These are phyloP conservation scores for Phylloscopus trochiloides DNA, from an alignment of 2,113 vertebrate genomes.

Conservation along the genomic window DNA sequence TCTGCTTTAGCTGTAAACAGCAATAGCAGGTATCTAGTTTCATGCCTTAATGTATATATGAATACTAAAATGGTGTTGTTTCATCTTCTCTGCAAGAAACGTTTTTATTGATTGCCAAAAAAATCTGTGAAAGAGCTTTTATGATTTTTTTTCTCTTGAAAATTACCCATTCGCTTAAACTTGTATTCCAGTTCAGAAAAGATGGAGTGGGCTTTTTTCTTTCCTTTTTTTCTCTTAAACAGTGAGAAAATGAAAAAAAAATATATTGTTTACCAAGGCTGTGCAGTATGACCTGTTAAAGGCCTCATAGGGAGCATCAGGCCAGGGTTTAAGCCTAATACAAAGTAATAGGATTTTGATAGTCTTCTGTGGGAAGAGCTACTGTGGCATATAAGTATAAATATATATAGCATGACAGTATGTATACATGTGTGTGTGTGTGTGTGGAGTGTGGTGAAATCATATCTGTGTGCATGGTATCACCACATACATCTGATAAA, in stretches of 20 bases:
- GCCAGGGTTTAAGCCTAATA: background rate
- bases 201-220: rapidly evolving
- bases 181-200: background rate
- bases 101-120: background rate
- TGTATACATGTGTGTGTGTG: background rate
- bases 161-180: background rate
- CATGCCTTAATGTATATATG: background rate
- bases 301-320: background rate
- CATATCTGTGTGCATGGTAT: background rate
- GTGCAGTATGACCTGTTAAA: background rate
- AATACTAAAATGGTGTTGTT: conserved; percentile 2
- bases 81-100: background rate
- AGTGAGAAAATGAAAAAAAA: background rate
- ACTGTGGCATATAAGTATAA: background rate
- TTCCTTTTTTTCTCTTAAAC: background rate
- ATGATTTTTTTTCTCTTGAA: background rate
- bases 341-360: background rate
- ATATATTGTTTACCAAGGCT: background rate
- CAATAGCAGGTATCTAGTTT: background rate
- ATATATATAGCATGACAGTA: background rate
- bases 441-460: background rate
- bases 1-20: conserved; percentile 12
- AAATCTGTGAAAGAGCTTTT: background rate
- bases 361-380: background rate
- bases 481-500: rapidly evolving